Evolutionary conservation across 1,140 invertebrate species (phyloP).

Genomic region (Arctopsyche grandis): DNA sequence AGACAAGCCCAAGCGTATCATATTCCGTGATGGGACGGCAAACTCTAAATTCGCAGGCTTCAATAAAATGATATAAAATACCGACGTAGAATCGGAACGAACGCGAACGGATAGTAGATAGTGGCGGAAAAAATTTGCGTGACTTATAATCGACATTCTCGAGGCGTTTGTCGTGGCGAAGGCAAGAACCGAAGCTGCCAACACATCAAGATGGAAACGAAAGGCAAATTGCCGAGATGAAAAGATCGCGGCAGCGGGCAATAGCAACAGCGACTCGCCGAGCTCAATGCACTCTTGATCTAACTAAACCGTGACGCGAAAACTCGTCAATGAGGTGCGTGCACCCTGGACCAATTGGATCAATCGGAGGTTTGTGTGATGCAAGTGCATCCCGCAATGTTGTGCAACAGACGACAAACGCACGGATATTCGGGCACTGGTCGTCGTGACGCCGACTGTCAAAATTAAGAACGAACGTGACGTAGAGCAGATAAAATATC

Average conservation of each 20-base stretch:
- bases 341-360: neutral
- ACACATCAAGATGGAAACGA: constrained; percentile 32
- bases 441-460: neutral
- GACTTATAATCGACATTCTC: neutral
- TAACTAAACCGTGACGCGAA: neutral
- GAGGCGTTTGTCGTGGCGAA: neutral
- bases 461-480: neutral
- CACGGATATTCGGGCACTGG: neutral
- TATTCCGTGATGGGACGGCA: no score
- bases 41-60: no score
- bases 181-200: neutral
- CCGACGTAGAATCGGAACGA: neutral
- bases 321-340: constrained; percentile 7
- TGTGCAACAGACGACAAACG: neutral
- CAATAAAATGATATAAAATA: no score
- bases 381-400: neutral
- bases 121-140: no score
- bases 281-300: constrained; percentile 13
- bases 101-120: no score
- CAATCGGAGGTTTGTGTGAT: neutral
- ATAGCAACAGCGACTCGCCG: neutral
- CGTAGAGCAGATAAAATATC: neutral
- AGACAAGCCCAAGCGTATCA: no score
- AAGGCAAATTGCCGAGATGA: constrained; percentile 36
- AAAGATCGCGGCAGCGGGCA: neutral